phyloP scores from a whole-genome alignment of 2,113 vertebrate species.

The Chrysochloris asiatica region DNA sequence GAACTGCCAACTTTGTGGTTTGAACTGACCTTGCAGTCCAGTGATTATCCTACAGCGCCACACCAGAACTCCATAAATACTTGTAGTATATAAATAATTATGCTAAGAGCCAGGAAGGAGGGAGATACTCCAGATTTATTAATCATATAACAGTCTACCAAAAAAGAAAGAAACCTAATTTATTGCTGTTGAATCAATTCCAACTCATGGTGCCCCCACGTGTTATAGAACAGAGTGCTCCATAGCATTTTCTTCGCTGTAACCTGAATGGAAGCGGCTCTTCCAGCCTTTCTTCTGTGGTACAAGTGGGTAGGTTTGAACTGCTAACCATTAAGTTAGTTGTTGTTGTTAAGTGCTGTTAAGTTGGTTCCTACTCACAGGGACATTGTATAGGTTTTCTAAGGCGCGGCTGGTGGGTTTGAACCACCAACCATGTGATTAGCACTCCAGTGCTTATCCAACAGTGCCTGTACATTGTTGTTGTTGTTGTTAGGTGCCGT shows the following conservation, averaged over 20 bases:
- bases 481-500: too few relatives aligned
- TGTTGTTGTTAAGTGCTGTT: too few relatives aligned
- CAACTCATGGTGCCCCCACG: background rate
- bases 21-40: too few relatives aligned
- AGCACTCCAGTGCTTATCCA: too few relatives aligned
- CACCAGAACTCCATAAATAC: too few relatives aligned
- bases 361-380: too few relatives aligned
- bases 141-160: background rate
- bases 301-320: background rate
- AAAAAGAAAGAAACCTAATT: background rate
- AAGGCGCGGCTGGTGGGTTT: too few relatives aligned
- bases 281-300: background rate
- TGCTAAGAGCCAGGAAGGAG: background rate
- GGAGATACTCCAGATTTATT: background rate
- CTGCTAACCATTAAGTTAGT: background rate
- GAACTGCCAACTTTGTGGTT: too few relatives aligned
- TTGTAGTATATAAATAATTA: constrained; percentile 28
- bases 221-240: background rate
- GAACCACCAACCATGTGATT: too few relatives aligned
- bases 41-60: too few relatives aligned
- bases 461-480: too few relatives aligned
- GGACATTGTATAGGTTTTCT: too few relatives aligned
- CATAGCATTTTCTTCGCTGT: background rate
- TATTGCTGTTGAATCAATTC: background rate
- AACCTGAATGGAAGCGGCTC: background rate